Evolutionary conservation across 2,888 invertebrate species (phyloP).

Genomic region (Limnephilus lunatus): DNA sequence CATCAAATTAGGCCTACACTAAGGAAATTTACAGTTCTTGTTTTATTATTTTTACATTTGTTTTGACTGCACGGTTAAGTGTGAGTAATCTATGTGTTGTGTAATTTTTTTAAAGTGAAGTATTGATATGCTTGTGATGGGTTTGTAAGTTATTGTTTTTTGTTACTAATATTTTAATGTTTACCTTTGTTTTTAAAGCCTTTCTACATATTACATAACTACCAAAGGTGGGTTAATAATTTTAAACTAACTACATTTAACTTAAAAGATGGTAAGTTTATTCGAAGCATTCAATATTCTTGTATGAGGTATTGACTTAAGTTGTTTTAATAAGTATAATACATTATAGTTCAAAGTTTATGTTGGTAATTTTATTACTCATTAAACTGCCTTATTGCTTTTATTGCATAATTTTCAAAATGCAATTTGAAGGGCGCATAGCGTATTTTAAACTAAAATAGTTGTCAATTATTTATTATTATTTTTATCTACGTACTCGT

Average conservation of each 20-base stretch:
- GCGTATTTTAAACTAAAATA: background rate
- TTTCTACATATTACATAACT: background rate
- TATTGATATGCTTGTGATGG: background rate
- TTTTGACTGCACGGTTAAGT: background rate
- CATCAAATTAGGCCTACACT: constrained; percentile 53
- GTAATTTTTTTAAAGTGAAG: background rate
- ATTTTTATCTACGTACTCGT: background rate
- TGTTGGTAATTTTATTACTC: background rate
- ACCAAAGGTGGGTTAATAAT: background rate
- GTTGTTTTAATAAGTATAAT: background rate
- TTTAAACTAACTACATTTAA: too few relatives aligned
- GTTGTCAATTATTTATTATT: background rate
- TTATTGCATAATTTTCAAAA: background rate
- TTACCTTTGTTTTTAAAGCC: background rate
- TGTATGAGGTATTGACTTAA: background rate
- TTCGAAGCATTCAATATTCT: background rate
- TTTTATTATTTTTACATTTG: background rate
- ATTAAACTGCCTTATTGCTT: background rate
- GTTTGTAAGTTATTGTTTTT: background rate
- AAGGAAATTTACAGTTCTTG: background rate
- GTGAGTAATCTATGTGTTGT: background rate
- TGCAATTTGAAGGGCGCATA: background rate
- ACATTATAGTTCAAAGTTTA: too few relatives aligned
- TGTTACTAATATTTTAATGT: background rate
- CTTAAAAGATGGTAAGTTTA: too few relatives aligned